Base-by-base conservation (phyloP, 2,888 invertebrate species). In the Drosophila melanocephala region DNA sequence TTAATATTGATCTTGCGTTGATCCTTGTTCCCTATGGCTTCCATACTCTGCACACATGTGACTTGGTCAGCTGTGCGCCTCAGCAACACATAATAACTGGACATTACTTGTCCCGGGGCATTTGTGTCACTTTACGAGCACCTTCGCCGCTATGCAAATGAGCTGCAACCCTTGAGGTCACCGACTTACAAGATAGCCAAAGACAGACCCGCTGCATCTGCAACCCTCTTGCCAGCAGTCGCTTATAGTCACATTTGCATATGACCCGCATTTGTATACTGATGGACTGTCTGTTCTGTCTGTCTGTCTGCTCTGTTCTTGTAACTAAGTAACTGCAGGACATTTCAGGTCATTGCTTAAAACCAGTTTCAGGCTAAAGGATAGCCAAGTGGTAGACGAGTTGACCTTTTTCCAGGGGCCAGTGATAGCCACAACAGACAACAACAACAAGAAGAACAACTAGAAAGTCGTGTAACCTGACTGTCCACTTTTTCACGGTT, bases 401-500 rank as follows among this genome's bases (percentile, higher is more conserved):
- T 68, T 89, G 90, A 88, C 89, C 89, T 87, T 91, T 85, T 86
- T 72, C 69, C 57, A 63, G 55, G 64, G 70, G 59, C 75, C 66
- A 66, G 63, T 52, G 66, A 59, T 52, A 33, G 63, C 65, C 39
- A 56, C 30, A 33, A 35, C 35, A 9, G 55, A 22, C 37, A 47
- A 63, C 42, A 63, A 50, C 28, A 42, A 28, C 30, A 19, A 16
- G 7, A 5, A 28, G 16, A 28, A 51, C 32, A 44, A 30, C 42
- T 42, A 37, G 74, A 76, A 78, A 85, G 79, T 32, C 61, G 86
- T 72, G 65, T 61, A 92, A 92, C 92, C 86, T 86, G 92, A 92
- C 91, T 87, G 91, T 87, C 92, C 89, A 89, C 91, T 92, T 92
- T 87, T 59, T 59, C 19, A 19, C n/a, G 35, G 35, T 19, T 26